These are phyloP conservation scores for Enteromius trimaculatus DNA, from an alignment of 2,797 vertebrate species.

Conservation along the genomic window DNA sequence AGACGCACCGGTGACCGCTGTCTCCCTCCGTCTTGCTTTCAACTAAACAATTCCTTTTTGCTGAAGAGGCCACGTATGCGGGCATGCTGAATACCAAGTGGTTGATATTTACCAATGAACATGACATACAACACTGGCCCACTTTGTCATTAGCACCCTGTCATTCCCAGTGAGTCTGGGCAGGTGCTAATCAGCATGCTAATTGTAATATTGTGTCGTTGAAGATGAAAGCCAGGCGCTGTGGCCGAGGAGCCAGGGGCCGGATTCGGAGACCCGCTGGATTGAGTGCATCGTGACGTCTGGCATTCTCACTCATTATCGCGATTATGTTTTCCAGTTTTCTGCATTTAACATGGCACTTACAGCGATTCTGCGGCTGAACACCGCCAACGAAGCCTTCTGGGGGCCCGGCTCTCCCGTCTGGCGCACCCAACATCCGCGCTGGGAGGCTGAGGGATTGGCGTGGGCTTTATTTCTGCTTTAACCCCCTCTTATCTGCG, in stretches of 20 bases:
- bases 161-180: constrained; percentile 54
- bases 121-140: constrained; percentile 51
- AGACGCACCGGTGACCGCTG: constrained; percentile 37
- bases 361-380: constrained; percentile 21
- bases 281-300: constrained; percentile 33
- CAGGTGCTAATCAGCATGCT: constrained; percentile 67
- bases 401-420: constrained; percentile 26
- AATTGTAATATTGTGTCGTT: constrained; percentile 61
- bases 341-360: constrained; percentile 44
- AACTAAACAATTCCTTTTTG: constrained; percentile 45
- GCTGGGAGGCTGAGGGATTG: constrained; percentile 49
- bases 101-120: constrained; percentile 58
- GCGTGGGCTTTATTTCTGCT: constrained; percentile 44
- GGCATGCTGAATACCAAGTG: constrained; percentile 41
- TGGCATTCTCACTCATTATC: constrained; percentile 58
- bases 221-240: constrained; percentile 52
- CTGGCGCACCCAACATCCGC: constrained; percentile 40
- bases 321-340: constrained; percentile 58
- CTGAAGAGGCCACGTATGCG: constrained; percentile 34
- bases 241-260: constrained; percentile 38
- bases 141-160: constrained; percentile 58
- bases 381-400: constrained; percentile 22
- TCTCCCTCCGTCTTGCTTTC: constrained; percentile 36
- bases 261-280: constrained; percentile 26
- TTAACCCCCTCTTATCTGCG: constrained; percentile 45